Evolutionary conservation across 2,888 invertebrate genomes (phyloP).

Genomic region (Oscheius sp.): DNA sequence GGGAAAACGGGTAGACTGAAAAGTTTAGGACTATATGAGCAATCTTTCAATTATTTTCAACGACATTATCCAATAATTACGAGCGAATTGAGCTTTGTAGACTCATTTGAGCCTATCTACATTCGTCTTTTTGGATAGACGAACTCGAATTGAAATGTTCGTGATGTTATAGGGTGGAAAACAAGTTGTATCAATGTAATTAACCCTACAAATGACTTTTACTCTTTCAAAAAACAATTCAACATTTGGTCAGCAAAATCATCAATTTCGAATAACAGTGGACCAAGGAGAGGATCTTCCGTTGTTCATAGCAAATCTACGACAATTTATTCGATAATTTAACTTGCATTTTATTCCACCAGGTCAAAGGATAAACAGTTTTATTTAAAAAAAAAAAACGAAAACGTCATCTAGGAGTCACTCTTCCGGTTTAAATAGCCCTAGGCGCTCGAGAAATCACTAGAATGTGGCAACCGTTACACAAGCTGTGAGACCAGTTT

Average conservation of each 20-base stretch:
- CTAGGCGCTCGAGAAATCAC: not conserved
- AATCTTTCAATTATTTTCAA: not conserved
- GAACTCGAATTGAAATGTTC: not conserved
- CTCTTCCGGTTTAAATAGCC: not conserved
- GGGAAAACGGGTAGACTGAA: not conserved
- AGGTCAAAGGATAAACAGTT: not conserved
- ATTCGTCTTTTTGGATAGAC: not conserved
- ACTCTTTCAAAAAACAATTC: not conserved
- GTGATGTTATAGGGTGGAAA: not conserved
- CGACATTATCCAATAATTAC: slow-evolving; percentile 12
- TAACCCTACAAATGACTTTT: not conserved
- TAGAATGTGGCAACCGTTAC: not conserved
- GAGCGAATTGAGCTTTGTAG: slow-evolving; percentile 11
- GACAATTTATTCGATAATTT: slow-evolving; percentile 8
- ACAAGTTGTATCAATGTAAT: not conserved
- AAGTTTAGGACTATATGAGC: not conserved
- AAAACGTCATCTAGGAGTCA: not conserved
- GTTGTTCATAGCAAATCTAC: slow-evolving; percentile 2
- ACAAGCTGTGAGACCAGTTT: slow-evolving; percentile 12
- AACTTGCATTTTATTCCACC: not conserved
- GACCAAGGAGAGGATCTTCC: slow-evolving; percentile 1
- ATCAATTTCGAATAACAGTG: slow-evolving; percentile 5
- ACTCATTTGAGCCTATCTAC: too few relatives aligned
- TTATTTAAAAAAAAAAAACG: not conserved
- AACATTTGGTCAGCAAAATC: not conserved